Evolutionary conservation across 2,113 vertebrate genomes (phyloP), one percentile per base, ranked within the genome.

Genomic region (Heterocephalus glaber): DNA sequence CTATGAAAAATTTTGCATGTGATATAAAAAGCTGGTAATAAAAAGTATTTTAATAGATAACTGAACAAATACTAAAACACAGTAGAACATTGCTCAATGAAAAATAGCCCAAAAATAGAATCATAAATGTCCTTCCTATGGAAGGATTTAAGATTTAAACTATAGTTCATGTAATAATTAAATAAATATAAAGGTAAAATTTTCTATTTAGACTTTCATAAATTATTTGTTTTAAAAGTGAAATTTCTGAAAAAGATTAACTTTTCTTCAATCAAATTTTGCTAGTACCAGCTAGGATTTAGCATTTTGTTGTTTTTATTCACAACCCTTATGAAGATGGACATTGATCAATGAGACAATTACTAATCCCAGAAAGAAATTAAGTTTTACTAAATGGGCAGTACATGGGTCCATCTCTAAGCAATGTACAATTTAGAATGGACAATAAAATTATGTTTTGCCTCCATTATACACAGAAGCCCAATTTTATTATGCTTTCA

Each of bases 381-480:
- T 96, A 92, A 91, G 24, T 89, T 96, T 79, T 87, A 91, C 22
- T 93, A 93, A 96, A 89, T 96, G 63, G 80, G 52, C 6, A 94
- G 47, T 70, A 56, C 41, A 95, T 87, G 17, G 41, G 35, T 89
- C 76, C 74, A 89, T 88, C 76, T 95, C 17, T 86, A 90, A 96
- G 87, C 81, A 96, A 92, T 68, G 76, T 76, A 95, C n/a, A 89
- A 87, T 84, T 96, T 84, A 97, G 30, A 87, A 35, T 91, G 58
- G 47, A 96, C 35, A 96, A 96, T 97, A 97, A 98, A 97, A 93
- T 98, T 97, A 91, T 87, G 93, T 94, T 97, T 95, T 97, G 44
- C 58, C 68, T 89, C 44, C 68, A 93, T 96, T 95, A 97, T 96
- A 94, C 86, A 96, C 76, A 93, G 74, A 96, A 95, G 80, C 24